These are phyloP conservation scores for Acronicta alni DNA, from an alignment of 2,888 invertebrate species.

Conservation along the genomic window DNA sequence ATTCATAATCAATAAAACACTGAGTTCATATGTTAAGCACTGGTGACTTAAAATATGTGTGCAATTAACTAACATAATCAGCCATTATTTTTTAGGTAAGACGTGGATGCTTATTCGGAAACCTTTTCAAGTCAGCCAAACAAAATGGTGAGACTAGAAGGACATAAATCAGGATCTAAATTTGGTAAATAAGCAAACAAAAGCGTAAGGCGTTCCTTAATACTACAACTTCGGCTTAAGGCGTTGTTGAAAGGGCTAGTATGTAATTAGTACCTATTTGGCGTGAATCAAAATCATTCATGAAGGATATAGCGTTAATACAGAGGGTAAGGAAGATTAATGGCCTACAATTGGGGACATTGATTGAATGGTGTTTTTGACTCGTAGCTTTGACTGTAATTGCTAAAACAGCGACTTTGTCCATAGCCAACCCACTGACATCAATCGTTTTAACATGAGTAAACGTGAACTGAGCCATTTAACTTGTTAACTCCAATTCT, in stretches of 20 bases:
- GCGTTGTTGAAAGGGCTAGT: no score
- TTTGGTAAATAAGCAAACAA: not conserved
- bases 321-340: conserved; percentile 9
- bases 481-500: conserved; percentile 46
- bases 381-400: not conserved
- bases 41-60: no score
- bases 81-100: no score
- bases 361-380: conserved; percentile 6
- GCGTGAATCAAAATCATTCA: no score
- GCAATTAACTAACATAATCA: no score
- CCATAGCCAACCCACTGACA: not conserved
- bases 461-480: conserved; percentile 44
- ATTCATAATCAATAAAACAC: no score
- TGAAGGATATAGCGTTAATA: not conserved
- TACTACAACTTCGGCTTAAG: not conserved
- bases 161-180: not conserved
- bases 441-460: conserved; percentile 32
- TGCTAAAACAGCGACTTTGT: not conserved
- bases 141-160: no score
- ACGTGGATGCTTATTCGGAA: no score
- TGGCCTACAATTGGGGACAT: not conserved
- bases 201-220: no score
- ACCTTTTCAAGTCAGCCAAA: no score
- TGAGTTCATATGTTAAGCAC: no score
- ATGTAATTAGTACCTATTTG: no score